Conservation (phyloP, 2,888 invertebrate species). For the Drosophila falleni region DNA sequence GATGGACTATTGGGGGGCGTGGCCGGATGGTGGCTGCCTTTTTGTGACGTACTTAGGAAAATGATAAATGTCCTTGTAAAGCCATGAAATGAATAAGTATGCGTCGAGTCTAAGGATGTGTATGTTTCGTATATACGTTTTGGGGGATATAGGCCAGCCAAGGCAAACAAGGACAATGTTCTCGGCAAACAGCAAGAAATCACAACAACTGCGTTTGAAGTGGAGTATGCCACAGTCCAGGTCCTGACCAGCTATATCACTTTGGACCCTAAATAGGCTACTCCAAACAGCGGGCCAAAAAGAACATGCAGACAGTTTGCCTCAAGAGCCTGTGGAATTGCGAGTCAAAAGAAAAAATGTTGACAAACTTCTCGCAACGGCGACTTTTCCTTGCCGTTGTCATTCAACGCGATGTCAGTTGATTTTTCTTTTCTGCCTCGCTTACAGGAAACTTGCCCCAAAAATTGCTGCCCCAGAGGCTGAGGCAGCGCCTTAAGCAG, state of each 20-base stretch:
- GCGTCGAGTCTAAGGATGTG: constrained; percentile 16
- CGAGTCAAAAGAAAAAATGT: constrained; percentile 57
- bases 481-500: constrained; percentile 48
- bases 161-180: constrained; percentile 64
- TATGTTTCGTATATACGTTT: not conserved
- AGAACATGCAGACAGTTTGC: constrained; percentile 53
- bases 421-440: constrained; percentile 40
- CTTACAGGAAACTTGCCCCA: constrained; percentile 39
- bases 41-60: constrained; percentile 73
- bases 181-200: constrained; percentile 65
- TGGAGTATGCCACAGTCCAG: constrained; percentile 25
- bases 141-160: constrained; percentile 44
- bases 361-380: constrained; percentile 67
- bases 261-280: constrained; percentile 60
- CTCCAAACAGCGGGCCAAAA: constrained; percentile 50
- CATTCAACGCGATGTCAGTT: constrained; percentile 78
- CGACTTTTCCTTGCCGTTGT: constrained; percentile 66
- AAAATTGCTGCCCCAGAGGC: constrained; percentile 39
- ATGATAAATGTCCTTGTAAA: constrained; percentile 82
- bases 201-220: constrained; percentile 61
- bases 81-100: constrained; percentile 80
- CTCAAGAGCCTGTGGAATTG: constrained; percentile 33
- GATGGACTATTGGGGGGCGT: constrained; percentile 30
- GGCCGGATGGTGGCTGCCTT: constrained; percentile 49
- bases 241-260: constrained; percentile 31